Evolutionary conservation across 2,113 vertebrate species (phyloP), one percentile per base, ranked within the genome.

Genomic region (Sorex araneus): DNA sequence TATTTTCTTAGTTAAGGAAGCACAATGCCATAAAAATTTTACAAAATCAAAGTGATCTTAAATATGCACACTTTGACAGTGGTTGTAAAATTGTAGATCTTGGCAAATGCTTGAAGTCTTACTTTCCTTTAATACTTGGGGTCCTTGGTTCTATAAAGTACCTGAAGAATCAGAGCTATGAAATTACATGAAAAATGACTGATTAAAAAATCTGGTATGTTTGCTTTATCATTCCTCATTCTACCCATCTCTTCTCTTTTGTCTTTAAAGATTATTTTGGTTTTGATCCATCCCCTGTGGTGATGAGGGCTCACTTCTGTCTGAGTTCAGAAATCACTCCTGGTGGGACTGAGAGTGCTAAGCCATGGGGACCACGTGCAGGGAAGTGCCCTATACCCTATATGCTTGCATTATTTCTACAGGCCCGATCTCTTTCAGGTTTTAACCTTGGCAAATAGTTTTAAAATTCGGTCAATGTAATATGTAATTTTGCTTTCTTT

Each of bases 1-100:
- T 80, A 27, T 67, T 79, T 78, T n/a, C 9, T 90, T 93, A 32
- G 21, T 75, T 92, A 92, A 69, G 36, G 12, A 87, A 66, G 6
- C 21, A 75, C 1, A 27, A 21, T 63, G 6, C n/a, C 63, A 1
- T 45, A 57, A 75, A 89, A 18, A 78, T 15, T 85, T 83, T 6
- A 64, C 57, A 88, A 69, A 76, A 66, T 66, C 1, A 36, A 15
- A 90, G 13, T 92, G 8, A 2, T 0, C 45, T 40, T 47, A 12
- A 73, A 73, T 34, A 1, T 25, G 54, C 5, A 19, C 76, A 23
- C 0, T 23, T 77, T 70, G 43, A 66, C 10, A 80, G 21, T 84
- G 69, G 71, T 75, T 8, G 21, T 71, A 84, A 47, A 15, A 80
- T 84, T 12, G 1, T 54, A 36, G 54, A 69, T 74, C 6, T 70